Evolutionary conservation across 1,140 invertebrate species (phyloP).

Genomic region (Mya arenaria): DNA sequence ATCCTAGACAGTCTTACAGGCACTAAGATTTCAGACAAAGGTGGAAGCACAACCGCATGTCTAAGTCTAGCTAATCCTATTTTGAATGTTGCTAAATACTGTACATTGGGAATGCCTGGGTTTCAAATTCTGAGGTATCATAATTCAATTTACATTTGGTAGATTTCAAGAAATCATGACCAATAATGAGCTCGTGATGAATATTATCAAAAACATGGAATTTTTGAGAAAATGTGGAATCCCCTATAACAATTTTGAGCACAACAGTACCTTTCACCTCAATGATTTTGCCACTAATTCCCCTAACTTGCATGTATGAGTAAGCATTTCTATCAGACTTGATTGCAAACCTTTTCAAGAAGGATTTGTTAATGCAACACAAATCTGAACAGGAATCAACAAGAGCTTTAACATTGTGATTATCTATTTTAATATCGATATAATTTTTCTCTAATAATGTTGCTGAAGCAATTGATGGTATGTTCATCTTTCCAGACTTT

Average conservation of each 20-base stretch:
- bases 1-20: constrained; percentile 32
- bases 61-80: constrained; percentile 22
- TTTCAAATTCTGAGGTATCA: neutral
- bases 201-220: constrained; percentile 35
- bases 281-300: constrained; percentile 31
- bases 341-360: neutral
- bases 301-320: neutral
- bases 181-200: constrained; percentile 24
- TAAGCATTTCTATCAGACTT: neutral
- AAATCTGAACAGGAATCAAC: constrained; percentile 21
- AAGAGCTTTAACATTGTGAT: neutral
- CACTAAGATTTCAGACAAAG: neutral
- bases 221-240: neutral
- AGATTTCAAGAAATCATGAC: constrained; percentile 14
- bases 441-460: neutral
- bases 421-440: neutral
- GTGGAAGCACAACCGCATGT: neutral
- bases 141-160: constrained; percentile 29
- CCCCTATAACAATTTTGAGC: neutral
- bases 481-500: neutral
- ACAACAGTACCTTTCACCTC: neutral
- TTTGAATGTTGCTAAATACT: neutral
- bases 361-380: constrained; percentile 35
- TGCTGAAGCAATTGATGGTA: neutral
- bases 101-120: neutral